Conservation (phyloP, 2,113 vertebrate genomes). For the Tricholaema leucomelas region DNA sequence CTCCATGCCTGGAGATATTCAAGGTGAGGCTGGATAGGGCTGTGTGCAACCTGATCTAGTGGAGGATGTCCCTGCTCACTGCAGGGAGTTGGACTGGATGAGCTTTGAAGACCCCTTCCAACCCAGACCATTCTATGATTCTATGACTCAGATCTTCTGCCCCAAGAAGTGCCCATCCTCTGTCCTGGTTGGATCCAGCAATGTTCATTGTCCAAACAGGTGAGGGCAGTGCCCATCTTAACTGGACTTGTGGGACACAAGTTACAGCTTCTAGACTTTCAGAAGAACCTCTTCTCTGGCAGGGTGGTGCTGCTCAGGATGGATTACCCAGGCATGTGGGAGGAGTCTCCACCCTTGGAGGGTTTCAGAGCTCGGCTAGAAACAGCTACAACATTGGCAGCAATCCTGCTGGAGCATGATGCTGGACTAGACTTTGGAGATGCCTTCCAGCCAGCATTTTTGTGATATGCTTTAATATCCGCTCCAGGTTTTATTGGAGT, state of each 20-base stretch:
- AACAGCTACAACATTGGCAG: not conserved
- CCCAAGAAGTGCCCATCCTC: not conserved
- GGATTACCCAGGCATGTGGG: not conserved
- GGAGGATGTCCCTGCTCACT: too few species aligned
- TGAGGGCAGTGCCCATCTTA: accelerated
- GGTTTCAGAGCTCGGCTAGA: not conserved
- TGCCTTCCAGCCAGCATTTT: constrained; percentile 36
- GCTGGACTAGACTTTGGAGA: not conserved
- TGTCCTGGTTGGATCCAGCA: not conserved
- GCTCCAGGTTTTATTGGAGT: constrained; percentile 44
- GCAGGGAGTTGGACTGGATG: too few species aligned
- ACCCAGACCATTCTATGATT: too few species aligned
- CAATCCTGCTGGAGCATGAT: not conserved
- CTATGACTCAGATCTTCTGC: not conserved
- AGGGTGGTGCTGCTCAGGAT: not conserved
- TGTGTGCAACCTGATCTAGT: too few species aligned
- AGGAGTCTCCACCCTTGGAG: not conserved
- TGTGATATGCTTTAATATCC: constrained; percentile 57
- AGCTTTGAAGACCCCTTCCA: too few species aligned
- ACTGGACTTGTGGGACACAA: not conserved
- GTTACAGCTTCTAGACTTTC: not conserved
- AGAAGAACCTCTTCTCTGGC: not conserved
- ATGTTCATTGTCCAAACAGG: not conserved
- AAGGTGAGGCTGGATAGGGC: too few species aligned
- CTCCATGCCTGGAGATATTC: too few species aligned